Evolutionary conservation across 2,113 vertebrate species (phyloP), one percentile per base, ranked within the genome.

Genomic region (Elachura formosa): DNA sequence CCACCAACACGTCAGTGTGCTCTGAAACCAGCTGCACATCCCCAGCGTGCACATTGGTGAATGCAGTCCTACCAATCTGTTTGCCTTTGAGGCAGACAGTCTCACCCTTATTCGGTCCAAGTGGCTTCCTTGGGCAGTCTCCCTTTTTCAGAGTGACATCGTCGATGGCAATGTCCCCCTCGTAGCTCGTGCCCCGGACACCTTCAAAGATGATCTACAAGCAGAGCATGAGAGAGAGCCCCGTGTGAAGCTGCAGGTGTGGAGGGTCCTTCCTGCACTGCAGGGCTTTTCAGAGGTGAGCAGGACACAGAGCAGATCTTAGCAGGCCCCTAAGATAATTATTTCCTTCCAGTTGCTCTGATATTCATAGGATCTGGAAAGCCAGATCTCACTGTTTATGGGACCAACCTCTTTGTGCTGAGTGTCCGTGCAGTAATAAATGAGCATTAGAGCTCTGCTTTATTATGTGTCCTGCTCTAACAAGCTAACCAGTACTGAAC

Each of bases 131-230:
- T 26, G 98, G 98, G 94, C 99, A 99, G 63, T 99, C 99, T 46
- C 99, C 99, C 45, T 98, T 98, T 94, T 98, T 99, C 97, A 99
- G 98, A 59, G 98, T 99, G 94, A 99, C 98, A 0, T 99, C 99
- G 9, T 99, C 99, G 3, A 99, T 99, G 94, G 99, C 99, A 54
- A 99, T 99, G 94, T 99, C 99, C 25, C 99, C 99, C 95, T 99
- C 98, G 2, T 98, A 99, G 86, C 98, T 98, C 0, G 97, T 97
- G 40, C 99, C 99, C 75, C 99, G 98, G 71, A 99, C 98, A 52
- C 99, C 99, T 97, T 99, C 99, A 11, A 99, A 99, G 93, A 99
- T 98, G 94, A 99, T 98, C 99, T 99, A 97, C 74, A 90, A 87
- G 68, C 63, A 93, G 81, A 89, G 62, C 80, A 84, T 6, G 77